These are phyloP conservation scores for Protaetia brevitarsis DNA, from an alignment of 1,140 invertebrate species.

Conservation along the genomic window DNA sequence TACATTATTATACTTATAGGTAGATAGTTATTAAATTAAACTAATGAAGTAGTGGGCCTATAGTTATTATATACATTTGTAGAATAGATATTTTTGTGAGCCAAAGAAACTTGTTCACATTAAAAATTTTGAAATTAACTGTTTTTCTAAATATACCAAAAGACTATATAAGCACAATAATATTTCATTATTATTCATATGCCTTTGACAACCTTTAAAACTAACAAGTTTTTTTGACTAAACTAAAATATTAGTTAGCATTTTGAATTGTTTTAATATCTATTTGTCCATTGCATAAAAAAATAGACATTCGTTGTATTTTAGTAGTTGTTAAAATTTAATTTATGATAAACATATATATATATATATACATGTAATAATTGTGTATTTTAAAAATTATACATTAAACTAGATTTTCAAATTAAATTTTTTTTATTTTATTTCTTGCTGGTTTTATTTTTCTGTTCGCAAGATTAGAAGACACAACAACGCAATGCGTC, in stretches of 20 bases:
- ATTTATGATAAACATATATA: constrained; percentile 14
- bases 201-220: neutral
- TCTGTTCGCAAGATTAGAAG: too few species aligned
- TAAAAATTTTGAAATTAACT: too few species aligned
- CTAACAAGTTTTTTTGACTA: neutral
- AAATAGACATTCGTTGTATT: constrained; percentile 37
- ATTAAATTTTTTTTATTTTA: constrained; percentile 22
- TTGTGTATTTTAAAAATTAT: constrained; percentile 36
- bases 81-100: constrained; percentile 33
- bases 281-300: constrained; percentile 40
- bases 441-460: neutral
- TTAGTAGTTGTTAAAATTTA: constrained; percentile 18
- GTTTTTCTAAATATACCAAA: too few species aligned
- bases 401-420: constrained; percentile 32
- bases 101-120: constrained; percentile 32
- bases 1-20: constrained; percentile 34
- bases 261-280: constrained; percentile 31
- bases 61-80: constrained; percentile 35
- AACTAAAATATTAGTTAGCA: constrained; percentile 12
- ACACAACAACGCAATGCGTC: too few species aligned
- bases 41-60: constrained; percentile 39
- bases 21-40: constrained; percentile 38
- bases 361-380: constrained; percentile 35
- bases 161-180: too few species aligned
- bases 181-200: neutral